phyloP scores from a whole-genome alignment of 2,113 vertebrate species.

The Desmodus rotundus region DNA sequence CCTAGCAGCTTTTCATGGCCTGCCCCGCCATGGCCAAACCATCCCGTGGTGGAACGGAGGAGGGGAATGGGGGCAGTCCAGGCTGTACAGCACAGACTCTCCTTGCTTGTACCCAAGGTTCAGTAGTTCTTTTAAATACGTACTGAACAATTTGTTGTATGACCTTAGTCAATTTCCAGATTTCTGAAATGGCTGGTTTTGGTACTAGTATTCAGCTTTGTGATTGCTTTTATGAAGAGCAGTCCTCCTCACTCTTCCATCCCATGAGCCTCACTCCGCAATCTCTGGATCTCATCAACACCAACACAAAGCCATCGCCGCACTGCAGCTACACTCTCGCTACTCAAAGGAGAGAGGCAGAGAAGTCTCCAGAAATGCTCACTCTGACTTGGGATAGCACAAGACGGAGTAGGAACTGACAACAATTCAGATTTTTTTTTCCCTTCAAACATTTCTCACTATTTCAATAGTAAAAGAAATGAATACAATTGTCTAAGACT shows the following conservation, averaged over 20 bases:
- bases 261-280: background rate
- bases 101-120: background rate
- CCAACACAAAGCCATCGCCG: background rate
- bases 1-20: background rate
- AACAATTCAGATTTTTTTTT: background rate
- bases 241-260: background rate
- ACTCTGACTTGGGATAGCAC: too few relatives aligned
- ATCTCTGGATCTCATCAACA: background rate
- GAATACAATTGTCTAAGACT: background rate
- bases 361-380: background rate
- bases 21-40: background rate
- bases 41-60: background rate
- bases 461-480: conserved; percentile 9
- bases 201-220: background rate
- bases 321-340: background rate
- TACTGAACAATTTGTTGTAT: background rate
- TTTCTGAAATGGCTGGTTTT: background rate
- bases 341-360: background rate
- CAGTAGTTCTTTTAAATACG: background rate
- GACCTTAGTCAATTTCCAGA: background rate
- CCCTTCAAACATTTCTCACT: background rate
- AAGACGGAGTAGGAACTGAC: background rate
- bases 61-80: background rate
- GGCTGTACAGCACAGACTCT: background rate
- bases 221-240: background rate